Percentiles rank a stretch among this genome's conserved stretches.
phyloP scores from a whole-genome alignment of 2,113 vertebrate genomes.

The Elephas maximus region DNA sequence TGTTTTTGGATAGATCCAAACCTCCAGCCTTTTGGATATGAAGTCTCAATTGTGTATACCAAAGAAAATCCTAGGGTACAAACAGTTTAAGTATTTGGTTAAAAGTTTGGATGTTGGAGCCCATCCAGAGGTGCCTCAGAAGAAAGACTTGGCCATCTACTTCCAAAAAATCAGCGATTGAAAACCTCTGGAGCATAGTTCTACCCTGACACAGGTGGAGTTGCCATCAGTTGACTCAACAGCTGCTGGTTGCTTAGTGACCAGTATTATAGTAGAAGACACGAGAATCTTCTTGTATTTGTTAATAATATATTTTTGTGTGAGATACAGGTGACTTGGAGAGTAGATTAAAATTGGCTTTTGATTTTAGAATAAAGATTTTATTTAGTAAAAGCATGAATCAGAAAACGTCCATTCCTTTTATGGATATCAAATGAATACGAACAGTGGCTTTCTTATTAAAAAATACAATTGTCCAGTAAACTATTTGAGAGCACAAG shows the following conservation, averaged over 20 bases:
- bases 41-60: not conserved
- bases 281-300: not conserved
- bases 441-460: not conserved
- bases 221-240: not conserved
- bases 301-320: not conserved
- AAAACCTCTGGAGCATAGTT: not conserved
- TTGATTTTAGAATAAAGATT: slow-evolving; percentile 37
- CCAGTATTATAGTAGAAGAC: not conserved
- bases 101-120: not conserved
- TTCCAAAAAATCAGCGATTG: not conserved
- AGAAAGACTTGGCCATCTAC: not conserved
- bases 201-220: not conserved
- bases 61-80: not conserved
- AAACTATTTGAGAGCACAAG: slow-evolving; percentile 42
- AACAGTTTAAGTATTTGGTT: not conserved
- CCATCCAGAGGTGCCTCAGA: not conserved
- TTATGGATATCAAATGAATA: not conserved
- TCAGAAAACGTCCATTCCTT: slow-evolving; percentile 33
- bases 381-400: slow-evolving; percentile 13
- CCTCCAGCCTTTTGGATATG: no score
- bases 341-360: slow-evolving; percentile 55
- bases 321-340: not conserved
- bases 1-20: no score
- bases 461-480: not conserved
- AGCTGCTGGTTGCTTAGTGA: not conserved